Evolutionary conservation across 1,140 invertebrate genomes (phyloP), one percentile per base, ranked within the genome.

Genomic region (Hypsibius dujardini): DNA sequence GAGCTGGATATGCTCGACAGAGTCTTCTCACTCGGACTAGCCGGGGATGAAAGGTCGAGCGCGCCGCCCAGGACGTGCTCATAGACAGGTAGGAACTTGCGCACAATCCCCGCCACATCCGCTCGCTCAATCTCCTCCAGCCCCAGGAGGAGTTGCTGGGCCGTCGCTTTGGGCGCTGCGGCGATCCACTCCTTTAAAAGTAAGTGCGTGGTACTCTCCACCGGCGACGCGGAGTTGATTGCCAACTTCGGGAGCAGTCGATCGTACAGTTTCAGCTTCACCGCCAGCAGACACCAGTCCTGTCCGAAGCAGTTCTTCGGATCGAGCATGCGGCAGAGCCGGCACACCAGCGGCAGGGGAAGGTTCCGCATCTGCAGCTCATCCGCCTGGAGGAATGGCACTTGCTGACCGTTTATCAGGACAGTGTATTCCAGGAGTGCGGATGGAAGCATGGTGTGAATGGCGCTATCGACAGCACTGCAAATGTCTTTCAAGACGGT

Each of bases 281-380:
- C 84, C 1, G 88, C 88, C 46, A 91, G 77, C 71, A 91, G 81
- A 77, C 87, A 89, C 89, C 89, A 90, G 77, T 91, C 89, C 73
- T 86, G 81, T 12, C 89, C 89, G 76, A 89, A 85, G 1, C 84
- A 82, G 77, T 90, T 88, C 2, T 86, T 84, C 1, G 88, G 87
- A 80, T 92, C 89, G 14, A 92, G 79, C 70, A 88, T 78, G 45
- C 83, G 79, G 70, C 85, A 85, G 15, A 80, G n/a, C 7, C 82
- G 76, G 1, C 82, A 78, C 69, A 82, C 77, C n/a, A 84, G 75
- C 12, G 82, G 78, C 46, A 86, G 76, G 73, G 82, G 78, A 7
- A 79, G 79, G 42, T 84, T 79, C 70, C 82, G 80, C 1, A 86
- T 76, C 71, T 84, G 81, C 50, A 80, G 75, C 0, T 83, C 84